Percentiles rank a stretch among this genome's conserved stretches.
phyloP scores from a whole-genome alignment of 2,797 vertebrate species.

The Pantherophis vulpinus region DNA sequence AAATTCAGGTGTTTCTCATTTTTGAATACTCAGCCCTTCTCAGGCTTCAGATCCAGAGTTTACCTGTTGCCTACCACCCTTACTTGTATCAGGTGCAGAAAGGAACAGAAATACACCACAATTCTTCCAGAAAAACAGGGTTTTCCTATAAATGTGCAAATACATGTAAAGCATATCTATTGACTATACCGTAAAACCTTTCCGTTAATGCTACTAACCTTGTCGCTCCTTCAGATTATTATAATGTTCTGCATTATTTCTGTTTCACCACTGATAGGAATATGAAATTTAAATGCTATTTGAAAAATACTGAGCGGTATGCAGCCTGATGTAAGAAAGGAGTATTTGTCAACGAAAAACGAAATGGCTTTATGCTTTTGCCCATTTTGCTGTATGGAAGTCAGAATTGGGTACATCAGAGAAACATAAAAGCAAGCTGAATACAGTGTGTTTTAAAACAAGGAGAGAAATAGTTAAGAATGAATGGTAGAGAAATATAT shows the following conservation, averaged over 20 bases:
- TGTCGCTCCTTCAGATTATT: not conserved
- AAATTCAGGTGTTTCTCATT: not conserved
- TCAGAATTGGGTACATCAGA: not conserved
- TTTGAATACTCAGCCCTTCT: not conserved
- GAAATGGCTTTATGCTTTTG: not conserved
- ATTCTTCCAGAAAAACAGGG: not conserved
- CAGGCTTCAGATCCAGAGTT: not conserved
- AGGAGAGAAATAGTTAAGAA: not conserved
- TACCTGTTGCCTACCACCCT: not conserved
- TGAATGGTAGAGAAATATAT: not conserved
- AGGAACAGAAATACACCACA: not conserved
- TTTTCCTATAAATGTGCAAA: not conserved
- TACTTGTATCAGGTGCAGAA: not conserved
- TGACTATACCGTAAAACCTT: not conserved
- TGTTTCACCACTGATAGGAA: not conserved
- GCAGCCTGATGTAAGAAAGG: not conserved
- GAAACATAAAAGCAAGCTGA: not conserved
- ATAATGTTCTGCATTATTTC: not conserved
- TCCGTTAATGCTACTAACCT: not conserved
- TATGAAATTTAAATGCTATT: not conserved
- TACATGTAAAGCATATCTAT: not conserved
- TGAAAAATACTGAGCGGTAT: not conserved
- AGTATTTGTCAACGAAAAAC: not conserved
- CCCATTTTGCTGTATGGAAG: not conserved
- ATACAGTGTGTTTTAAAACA: not conserved